Conservation (phyloP, 2,888 invertebrate genomes). For the Melinaea menophilus region DNA sequence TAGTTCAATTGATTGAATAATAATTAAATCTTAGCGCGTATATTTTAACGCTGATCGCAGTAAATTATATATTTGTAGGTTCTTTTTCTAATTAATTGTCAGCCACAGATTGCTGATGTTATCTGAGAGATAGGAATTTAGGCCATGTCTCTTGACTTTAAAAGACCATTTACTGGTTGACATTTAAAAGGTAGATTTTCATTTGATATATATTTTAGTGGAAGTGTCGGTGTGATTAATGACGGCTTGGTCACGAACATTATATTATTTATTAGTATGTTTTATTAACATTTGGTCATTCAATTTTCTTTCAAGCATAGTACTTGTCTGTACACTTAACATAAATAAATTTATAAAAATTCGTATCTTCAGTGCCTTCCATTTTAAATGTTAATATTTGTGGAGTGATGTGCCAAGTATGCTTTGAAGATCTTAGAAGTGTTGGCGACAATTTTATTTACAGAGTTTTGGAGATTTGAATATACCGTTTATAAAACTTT, state of each 20-base stretch:
- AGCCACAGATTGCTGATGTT: slow-evolving; percentile 1
- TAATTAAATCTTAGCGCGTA: neutral
- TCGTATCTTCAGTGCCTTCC: slow-evolving; percentile 3
- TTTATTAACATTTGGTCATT: no score
- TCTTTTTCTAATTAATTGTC: neutral
- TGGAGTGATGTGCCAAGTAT: slow-evolving; percentile 1
- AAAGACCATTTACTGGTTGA: neutral
- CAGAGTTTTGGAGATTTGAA: neutral
- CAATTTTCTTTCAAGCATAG: no score
- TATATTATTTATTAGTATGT: no score
- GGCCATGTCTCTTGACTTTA: slow-evolving; percentile 3
- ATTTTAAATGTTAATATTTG: slow-evolving; percentile 8
- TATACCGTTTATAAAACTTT: neutral
- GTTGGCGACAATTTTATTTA: slow-evolving; percentile 5
- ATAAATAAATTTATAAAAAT: slow-evolving; percentile 1
- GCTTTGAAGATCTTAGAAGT: slow-evolving; percentile 6
- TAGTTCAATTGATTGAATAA: neutral
- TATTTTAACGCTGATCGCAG: neutral
- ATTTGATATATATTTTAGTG: no score
- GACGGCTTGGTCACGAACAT: no score
- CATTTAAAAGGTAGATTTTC: no score
- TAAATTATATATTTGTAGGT: neutral
- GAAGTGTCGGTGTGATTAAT: no score
- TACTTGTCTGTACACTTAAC: neutral
- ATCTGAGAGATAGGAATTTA: neutral